phyloP scores from a whole-genome alignment of 2,113 vertebrate species.

The Chloroceryle aenea region DNA sequence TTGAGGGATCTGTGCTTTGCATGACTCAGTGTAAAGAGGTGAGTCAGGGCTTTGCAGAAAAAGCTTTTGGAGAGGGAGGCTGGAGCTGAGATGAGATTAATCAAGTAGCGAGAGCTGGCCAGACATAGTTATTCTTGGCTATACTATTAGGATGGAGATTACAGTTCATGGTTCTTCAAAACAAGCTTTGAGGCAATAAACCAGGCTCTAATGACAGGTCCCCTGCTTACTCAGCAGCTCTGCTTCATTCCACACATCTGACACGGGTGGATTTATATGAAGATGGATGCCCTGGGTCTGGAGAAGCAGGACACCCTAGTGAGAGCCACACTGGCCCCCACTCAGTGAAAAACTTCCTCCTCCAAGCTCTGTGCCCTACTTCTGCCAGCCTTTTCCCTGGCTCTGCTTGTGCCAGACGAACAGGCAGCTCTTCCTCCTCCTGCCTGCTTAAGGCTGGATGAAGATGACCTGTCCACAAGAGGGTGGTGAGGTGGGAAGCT shows the following conservation, averaged over 20 bases:
- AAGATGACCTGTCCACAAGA: not conserved
- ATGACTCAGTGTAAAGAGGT: not conserved
- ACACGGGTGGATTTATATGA: not conserved
- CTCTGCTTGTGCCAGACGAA: not conserved
- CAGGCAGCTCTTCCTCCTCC: not conserved
- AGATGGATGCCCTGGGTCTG: not conserved
- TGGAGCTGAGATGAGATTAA: not conserved
- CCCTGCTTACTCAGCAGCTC: not conserved
- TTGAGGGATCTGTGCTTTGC: not conserved
- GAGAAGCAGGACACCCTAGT: not conserved
- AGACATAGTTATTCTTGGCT: constrained; percentile 10
- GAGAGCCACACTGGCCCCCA: fast-evolving
- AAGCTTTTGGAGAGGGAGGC: not conserved
- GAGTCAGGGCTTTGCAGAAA: not conserved
- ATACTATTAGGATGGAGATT: not conserved
- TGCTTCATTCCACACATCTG: not conserved
- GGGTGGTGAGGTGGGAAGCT: not conserved
- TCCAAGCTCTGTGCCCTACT: not conserved
- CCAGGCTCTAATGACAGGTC: not conserved
- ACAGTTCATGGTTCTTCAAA: not conserved
- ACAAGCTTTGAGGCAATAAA: not conserved
- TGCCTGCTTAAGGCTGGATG: not conserved
- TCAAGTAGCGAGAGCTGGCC: not conserved
- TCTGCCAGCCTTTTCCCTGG: not conserved
- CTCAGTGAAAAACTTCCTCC: not conserved